These are phyloP conservation scores for Scaptomyza hsui DNA, from an alignment of 1,140 invertebrate species.

Conservation along the genomic window DNA sequence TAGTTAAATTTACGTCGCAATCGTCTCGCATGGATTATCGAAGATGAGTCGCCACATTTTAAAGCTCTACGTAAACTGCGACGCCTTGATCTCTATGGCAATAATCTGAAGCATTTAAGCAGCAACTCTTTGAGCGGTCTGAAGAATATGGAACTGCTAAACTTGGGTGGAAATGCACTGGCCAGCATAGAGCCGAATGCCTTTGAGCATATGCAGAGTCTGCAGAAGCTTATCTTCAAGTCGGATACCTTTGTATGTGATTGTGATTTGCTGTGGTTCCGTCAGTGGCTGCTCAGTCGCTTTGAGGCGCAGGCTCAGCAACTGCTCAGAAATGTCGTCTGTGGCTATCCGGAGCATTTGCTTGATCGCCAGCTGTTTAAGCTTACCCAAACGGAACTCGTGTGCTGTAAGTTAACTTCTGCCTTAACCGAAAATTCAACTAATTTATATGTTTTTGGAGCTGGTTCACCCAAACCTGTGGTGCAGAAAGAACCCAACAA, in stretches of 20 bases:
- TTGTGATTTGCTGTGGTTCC: too few species aligned
- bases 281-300: too few species aligned
- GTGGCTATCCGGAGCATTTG: conserved; percentile 91
- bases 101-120: conserved; percentile 94
- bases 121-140: conserved; percentile 93
- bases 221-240: conserved; percentile 88
- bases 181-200: conserved; percentile 92
- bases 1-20: too few species aligned
- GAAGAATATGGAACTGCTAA: conserved; percentile 87
- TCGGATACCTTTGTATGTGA: too few species aligned
- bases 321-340: conserved; percentile 88
- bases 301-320: too few species aligned
- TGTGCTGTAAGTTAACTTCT: conserved; percentile 86
- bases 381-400: conserved; percentile 89
- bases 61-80: conserved; percentile 88
- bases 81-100: conserved; percentile 90
- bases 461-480: too few species aligned
- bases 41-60: conserved; percentile 92
- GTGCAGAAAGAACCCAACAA: too few species aligned
- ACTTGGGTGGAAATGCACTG: conserved; percentile 92
- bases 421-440: too few species aligned
- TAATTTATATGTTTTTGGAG: too few species aligned
- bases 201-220: conserved; percentile 88
- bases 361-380: conserved; percentile 88
- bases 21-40: conserved; percentile 95